Evolutionary conservation across 2,888 invertebrate species (phyloP), one percentile per base, ranked within the genome.

Genomic region (Stenichneumon culpator): DNA sequence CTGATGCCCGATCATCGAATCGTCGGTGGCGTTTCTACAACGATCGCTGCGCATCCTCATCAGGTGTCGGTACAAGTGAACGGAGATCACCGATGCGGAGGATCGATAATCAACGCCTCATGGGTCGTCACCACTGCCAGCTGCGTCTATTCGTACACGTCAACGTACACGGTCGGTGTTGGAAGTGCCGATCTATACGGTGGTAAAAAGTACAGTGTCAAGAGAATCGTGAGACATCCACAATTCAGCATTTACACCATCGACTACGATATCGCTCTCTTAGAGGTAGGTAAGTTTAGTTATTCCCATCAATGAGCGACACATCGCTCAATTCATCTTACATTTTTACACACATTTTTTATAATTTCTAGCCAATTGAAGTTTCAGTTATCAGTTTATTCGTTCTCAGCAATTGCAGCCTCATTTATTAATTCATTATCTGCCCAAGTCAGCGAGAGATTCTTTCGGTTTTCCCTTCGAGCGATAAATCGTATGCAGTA

Each of bases 261-360:
- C 9, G 95, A 95, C 88, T 95, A 94, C 80, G 95, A 95, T 54
- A 93, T 94, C 19, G 93, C 94, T 6, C 80, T 95, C 39, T 74
- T 95, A 25, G 89, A 94, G 91, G 93, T 94, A 94, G 91, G 93
- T 94, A 72, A 25, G 82, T 44, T 36, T 4, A 14, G 36, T 22
- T 19, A 28, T 0, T 60, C 14, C 2, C 60, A 60, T 14, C 1
- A 25, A 28, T 28, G 5, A 60, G 3, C 6, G 25, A 28, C 28
- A 14, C 60, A 60, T 60, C 14, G 28, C 22, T 11, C 60, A 1
- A 28, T 11, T 60, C 1, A 28, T 14, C 28, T 3, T 16, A 14
- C 28, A 60, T 60, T 9, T 11, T 28, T 28, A 25, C 28, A 3
- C 16, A 16, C 3, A 16, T 28, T 28, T 2, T 28, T 3, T 16